phyloP scores from a whole-genome alignment of 2,113 vertebrate genomes.

The Phalacrocorax aristotelis region DNA sequence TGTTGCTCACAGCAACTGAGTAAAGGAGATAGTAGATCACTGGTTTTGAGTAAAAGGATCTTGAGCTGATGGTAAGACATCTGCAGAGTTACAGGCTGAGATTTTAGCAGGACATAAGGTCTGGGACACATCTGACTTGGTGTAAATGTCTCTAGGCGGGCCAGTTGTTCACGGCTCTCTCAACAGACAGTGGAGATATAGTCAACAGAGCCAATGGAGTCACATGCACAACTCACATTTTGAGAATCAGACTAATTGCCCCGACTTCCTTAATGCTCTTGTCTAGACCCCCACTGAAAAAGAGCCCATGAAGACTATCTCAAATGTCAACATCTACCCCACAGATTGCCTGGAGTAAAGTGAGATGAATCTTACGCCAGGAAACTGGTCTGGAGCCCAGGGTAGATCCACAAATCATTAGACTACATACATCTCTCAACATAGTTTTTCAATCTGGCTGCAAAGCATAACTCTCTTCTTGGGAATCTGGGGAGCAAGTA shows the following conservation, averaged over 20 bases:
- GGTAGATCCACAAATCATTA: background rate
- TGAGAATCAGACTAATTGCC: background rate
- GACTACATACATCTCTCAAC: background rate
- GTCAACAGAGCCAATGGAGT: background rate
- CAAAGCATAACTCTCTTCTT: background rate
- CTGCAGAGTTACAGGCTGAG: background rate
- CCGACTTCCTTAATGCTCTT: background rate
- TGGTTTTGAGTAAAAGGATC: background rate
- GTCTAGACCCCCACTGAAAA: background rate
- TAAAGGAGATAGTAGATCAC: background rate
- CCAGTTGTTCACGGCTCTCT: background rate
- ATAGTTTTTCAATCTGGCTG: background rate
- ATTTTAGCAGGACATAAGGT: background rate
- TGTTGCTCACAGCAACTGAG: background rate
- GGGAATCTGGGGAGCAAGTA: background rate
- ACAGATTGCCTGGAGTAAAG: background rate
- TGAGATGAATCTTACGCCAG: background rate
- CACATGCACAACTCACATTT: background rate
- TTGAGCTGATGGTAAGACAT: background rate
- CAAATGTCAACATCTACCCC: background rate
- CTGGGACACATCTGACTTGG: background rate
- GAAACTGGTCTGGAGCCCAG: background rate
- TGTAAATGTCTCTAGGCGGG: background rate
- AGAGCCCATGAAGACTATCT: background rate
- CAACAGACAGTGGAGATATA: background rate